These are phyloP conservation scores for Aplochiton taeniatus DNA, from an alignment of 2,797 vertebrate genomes.

Conservation along the genomic window DNA sequence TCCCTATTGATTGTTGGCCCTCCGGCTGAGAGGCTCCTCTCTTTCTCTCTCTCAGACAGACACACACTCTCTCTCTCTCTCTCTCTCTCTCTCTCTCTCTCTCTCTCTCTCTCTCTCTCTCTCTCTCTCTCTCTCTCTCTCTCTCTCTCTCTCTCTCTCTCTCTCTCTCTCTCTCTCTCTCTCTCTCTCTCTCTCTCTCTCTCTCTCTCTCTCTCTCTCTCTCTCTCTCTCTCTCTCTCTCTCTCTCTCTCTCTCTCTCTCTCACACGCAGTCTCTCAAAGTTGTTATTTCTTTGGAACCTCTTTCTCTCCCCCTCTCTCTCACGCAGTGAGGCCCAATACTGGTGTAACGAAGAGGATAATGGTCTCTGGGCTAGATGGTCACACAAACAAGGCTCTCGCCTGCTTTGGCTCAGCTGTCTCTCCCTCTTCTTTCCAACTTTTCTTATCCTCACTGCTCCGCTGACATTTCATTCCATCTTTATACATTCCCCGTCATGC, in stretches of 20 bases:
- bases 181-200: no score
- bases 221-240: slow-evolving; percentile 28
- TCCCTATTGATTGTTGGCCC: slow-evolving; percentile 36
- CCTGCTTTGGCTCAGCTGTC: slow-evolving; percentile 45
- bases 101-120: slow-evolving; percentile 41
- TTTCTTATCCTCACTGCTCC: slow-evolving; percentile 26
- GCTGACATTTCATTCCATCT: slow-evolving; percentile 47
- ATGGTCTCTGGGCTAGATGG: slow-evolving; percentile 43
- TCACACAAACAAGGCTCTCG: slow-evolving; percentile 60
- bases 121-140: slow-evolving; percentile 31
- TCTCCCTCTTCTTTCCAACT: slow-evolving; percentile 29
- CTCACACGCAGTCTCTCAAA: no score
- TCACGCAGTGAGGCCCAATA: slow-evolving; percentile 42
- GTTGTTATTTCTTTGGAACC: background rate
- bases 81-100: slow-evolving; percentile 35
- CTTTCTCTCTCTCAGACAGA: background rate
- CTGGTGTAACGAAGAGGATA: slow-evolving; percentile 59
- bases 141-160: no score
- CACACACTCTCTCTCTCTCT: background rate
- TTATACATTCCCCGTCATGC: slow-evolving; percentile 46
- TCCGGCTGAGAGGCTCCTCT: slow-evolving; percentile 11
- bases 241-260: slow-evolving; percentile 6
- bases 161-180: no score
- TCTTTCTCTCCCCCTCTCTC: slow-evolving; percentile 30
- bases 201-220: no score